Base-by-base conservation (phyloP, 2,888 invertebrate genomes). In the Hydraecia micacea region DNA sequence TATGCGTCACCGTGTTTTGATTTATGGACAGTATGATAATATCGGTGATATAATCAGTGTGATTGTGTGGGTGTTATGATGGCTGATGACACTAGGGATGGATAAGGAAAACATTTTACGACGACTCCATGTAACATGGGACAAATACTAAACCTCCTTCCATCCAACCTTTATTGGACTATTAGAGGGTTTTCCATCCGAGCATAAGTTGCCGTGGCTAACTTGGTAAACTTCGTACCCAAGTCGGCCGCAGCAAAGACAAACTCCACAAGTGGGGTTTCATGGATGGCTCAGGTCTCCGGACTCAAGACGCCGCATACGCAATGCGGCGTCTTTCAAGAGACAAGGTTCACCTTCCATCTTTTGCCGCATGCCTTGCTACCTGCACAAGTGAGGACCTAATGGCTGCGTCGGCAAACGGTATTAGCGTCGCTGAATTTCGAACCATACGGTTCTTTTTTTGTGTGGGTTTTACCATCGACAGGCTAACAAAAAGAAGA, bases 31-130 rank as follows among this genome's bases (percentile, higher is more conserved):
- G 2, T 21, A 36, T 28, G 39, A 72, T 71, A n/a, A 7, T n/a
- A 74, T n/a, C 42, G 18, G 11, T 46, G 46, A 75, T 74, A n/a
- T 60, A 60, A 73, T 46, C 46, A n/a, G 36, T 62, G 9, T 62
- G 21, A n/a, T 49, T 60, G 18, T 36, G 25, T 32, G 18, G 32
- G 42, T 58, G n/a, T n/a, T 11, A 18, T 49, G 25, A 25, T 25
- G 55, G 55, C 25, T 25, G 55, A 25, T 25, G 55, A 55, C 25
- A 55, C 55, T 25, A 55, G 55, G 25, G n/a, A 55, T n/a, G 55
- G n/a, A n/a, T 11, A 55, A 5, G 25, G n/a, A 55, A 55, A n/a
- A n/a, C n/a, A n/a, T 55, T 55, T n/a, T 11, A 1, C 4, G 11
- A 55, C 25, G 9, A n/a, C n/a, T n/a, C 49, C 11, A 11, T 63